Conservation (phyloP, 2,113 vertebrate species). For the Melanotaenia duboulayi region DNA sequence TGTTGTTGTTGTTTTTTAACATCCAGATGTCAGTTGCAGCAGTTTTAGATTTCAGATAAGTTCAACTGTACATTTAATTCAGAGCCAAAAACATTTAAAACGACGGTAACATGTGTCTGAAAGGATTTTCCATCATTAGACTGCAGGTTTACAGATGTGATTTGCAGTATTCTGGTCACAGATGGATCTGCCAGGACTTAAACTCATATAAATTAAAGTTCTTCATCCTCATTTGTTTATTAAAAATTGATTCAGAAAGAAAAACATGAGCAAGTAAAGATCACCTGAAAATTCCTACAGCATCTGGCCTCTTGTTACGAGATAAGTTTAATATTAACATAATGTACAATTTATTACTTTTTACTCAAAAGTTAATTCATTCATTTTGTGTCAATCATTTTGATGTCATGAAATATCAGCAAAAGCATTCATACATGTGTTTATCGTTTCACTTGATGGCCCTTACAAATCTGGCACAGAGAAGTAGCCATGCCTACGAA, state of each 20-base stretch:
- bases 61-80: neutral
- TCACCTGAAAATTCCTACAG: neutral
- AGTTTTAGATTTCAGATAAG: constrained; percentile 26
- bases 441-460: constrained; percentile 50
- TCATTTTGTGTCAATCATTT: constrained; percentile 9
- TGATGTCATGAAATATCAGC: constrained; percentile 14
- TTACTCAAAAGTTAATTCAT: neutral
- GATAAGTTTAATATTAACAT: neutral
- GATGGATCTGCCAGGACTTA: constrained; percentile 40
- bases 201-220: constrained; percentile 55
- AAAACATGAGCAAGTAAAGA: constrained; percentile 12
- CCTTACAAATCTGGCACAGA: constrained; percentile 38
- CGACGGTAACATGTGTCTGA: neutral
- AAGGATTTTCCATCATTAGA: neutral
- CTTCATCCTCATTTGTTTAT: constrained; percentile 18
- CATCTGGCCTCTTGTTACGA: neutral
- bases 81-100: constrained; percentile 15
- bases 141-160: constrained; percentile 24
- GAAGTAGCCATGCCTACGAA: constrained; percentile 35
- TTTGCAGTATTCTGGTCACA: constrained; percentile 34
- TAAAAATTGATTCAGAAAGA: constrained; percentile 42
- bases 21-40: constrained; percentile 7
- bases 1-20: neutral
- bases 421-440: constrained; percentile 11
- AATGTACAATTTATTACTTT: constrained; percentile 10